Evolutionary conservation across 2,888 invertebrate genomes (phyloP).

Genomic region (Leptopterna dolabrata): DNA sequence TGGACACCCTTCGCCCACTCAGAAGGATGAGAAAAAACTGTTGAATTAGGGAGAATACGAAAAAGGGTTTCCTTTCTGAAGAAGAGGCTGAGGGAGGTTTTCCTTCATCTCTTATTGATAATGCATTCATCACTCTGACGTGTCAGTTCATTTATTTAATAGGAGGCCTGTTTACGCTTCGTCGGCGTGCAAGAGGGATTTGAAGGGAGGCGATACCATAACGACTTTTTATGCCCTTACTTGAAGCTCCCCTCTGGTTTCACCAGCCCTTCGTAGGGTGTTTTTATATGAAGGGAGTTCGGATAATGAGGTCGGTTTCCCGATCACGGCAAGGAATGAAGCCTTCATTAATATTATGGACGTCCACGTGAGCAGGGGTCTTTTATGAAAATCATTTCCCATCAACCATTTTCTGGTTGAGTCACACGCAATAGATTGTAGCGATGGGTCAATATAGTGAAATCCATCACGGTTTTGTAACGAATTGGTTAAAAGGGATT

Average conservation of each 20-base stretch:
- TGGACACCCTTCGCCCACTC: no score
- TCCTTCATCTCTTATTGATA: slow-evolving; percentile 29
- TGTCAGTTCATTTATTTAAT: slow-evolving; percentile 29
- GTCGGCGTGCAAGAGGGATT: not conserved
- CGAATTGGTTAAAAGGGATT: no score
- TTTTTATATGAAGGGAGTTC: not conserved
- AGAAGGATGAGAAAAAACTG: no score
- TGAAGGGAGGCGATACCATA: not conserved
- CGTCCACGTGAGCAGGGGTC: no score
- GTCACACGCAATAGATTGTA: no score
- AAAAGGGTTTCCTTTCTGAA: not conserved
- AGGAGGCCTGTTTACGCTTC: slow-evolving; percentile 4
- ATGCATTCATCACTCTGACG: slow-evolving; percentile 38
- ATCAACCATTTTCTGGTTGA: no score
- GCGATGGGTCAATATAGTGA: no score
- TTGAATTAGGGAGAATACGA: not conserved
- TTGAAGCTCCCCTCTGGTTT: not conserved
- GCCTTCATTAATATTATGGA: not conserved
- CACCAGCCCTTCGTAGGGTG: not conserved
- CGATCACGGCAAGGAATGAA: not conserved
- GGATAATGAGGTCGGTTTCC: not conserved
- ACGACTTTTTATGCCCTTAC: not conserved
- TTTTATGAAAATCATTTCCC: no score
- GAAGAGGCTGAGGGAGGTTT: not conserved
- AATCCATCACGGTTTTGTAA: no score